Base-by-base conservation (phyloP, 2,888 invertebrate genomes). In the Colostygia pectinataria region DNA sequence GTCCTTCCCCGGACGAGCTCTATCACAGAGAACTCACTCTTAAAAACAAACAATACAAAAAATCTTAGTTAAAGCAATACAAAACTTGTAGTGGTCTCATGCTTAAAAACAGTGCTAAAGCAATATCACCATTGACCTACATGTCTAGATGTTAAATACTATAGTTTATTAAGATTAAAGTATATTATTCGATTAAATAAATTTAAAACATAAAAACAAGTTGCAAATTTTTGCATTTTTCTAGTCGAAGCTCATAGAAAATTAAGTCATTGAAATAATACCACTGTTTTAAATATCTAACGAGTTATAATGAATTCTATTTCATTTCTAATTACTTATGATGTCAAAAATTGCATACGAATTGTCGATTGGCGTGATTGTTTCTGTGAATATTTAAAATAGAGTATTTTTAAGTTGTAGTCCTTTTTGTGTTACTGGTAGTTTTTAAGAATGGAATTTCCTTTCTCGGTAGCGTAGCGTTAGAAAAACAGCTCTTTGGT, bases 251-350 rank as follows among this genome's bases (percentile, higher is more conserved):
- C 23, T 29, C 20, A 24, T 50, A 29, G 42, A 29, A 42, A 74
- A 83, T 82, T 60, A 74, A 80, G 76, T 53, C 72, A 74, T 80
- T 66, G 59, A 59, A 66, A 66, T 61, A 66, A 62, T 55, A 66
- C 55, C 56, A 68, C 80, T 79, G 71, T 75, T 87, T 88, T 86
- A 79, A 88, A 87, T 88, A 88, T 80, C 62, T 84, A 87, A 88
- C 74, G 87, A 90, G 81, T 56, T 65, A 65, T 87, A 87, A 89
- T 88, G 83, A 79, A 74, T 74, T 65, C 74, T 84, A 88, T 80
- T 83, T 87, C 74, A 83, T 68, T 45, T 59, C 53, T 80, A 76
- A 88, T 83, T 80, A 66, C 65, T 70, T 62, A 66, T 74, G 73
- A 81, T 76, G 77, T 65, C 74, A 78, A 74, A 66, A 66, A 69